Base-by-base conservation (phyloP, 1,140 invertebrate genomes). In the Zeugodacus cucurbitae region DNA sequence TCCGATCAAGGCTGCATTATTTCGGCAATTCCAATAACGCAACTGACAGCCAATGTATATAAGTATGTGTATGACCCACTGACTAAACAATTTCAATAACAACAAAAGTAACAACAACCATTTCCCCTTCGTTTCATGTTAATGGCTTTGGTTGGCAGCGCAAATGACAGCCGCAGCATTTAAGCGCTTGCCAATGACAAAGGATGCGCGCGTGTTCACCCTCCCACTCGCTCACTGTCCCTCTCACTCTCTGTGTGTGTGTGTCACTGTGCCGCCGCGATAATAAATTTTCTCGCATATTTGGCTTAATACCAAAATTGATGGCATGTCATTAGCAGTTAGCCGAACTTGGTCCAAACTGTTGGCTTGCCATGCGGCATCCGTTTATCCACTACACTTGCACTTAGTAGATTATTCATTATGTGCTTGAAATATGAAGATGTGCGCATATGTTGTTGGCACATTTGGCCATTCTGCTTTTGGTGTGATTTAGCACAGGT, bases 271-370 rank as follows among this genome's bases (percentile, higher is more conserved):
- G n/a, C 22, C 48, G 74, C 41, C 44, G 41, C 74, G 74, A 29
- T 82, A 82, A 82, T 82, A 82, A 82, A 82, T 82, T 82, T 82
- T 82, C 74, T 82, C 44, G 41, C n/a, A n/a, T 48, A 82, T 82
- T 82, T 82, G 74, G 41, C 74, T 82, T 82, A 82, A 54, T 82
- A 82, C 74, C 26, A 82, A 82, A 82, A 82, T 82, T 82, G 74
- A 82, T 82, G 11, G 74, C 74, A 82, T 82, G 74, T 82, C 74
- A 82, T 82, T 82, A 82, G 74, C 74, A 82, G 74, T 82, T 82
- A 82, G 41, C 41, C 6, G 26, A 82, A 82, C 41, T 82, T 54
- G 22, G 41, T 26, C 74, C 74, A 82, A 82, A 26, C 22, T 29
- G 20, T 74, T 74, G 34, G 67, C 32, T n/a, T 41, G 22, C 17